Base-by-base conservation (phyloP, 2,113 vertebrate genomes). In the Cyprinodon brontotheroides region DNA sequence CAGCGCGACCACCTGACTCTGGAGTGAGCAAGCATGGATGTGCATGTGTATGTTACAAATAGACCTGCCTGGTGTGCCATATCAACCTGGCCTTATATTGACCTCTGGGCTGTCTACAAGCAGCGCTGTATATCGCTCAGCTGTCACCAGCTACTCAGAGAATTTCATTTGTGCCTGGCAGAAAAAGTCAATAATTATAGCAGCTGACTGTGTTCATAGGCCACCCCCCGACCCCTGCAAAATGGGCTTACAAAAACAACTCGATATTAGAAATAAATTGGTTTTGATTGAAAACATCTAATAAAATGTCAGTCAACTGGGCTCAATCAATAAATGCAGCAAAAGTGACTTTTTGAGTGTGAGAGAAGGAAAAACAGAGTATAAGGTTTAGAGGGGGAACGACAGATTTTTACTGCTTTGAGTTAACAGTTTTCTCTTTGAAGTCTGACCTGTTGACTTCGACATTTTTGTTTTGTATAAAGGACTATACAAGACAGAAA, bases 1-100 rank as follows among this genome's bases (percentile, higher is more conserved):
- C 80, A 91, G 95, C 94, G 80, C 9, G 74, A 78, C 83, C 88
- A 90, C 87, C 89, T 89, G 89, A 92, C 91, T 87, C 89, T 89
- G 83, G 84, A 85, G 80, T 59, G 79, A 80, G 78, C n/a, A 61
- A 85, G 85, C 74, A 70, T 79, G 82, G 79, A 82, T 75, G 86
- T 86, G 82, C 82, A 79, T 81, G 86, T 83, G 89, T 75, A 86
- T 88, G 89, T 91, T 91, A 91, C 90, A 91, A 93, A 92, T 93
- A 93, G 91, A 91, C 83, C 70, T 86, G 87, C 84, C 84, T 89
- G 86, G 86, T 89, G 89, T 88, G 89, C 82, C 86, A 86, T 90
- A 91, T 91, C 87, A 87, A 86, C 75, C 83, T 85, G 83, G 84
- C 83, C 89, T 86, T 84, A 78, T 85, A 82, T 36, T 91, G 90